These are phyloP conservation scores for Glyptemys insculpta DNA, from an alignment of 2,797 vertebrate species.

Conservation along the genomic window DNA sequence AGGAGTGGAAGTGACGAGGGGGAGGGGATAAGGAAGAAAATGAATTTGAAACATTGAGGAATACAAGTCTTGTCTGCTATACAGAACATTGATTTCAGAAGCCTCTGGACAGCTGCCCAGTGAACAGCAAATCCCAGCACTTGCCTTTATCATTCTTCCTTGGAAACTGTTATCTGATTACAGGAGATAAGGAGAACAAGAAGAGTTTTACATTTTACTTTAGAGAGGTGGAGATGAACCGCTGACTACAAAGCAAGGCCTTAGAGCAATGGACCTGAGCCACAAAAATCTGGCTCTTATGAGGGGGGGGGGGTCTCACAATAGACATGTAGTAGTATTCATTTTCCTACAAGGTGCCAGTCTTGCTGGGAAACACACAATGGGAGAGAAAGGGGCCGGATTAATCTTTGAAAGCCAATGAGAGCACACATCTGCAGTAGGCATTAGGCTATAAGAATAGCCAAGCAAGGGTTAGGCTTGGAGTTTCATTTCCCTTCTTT, in stretches of 20 bases:
- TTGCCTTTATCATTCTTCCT: rapidly evolving
- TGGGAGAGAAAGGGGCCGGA: rapidly evolving
- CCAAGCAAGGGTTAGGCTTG: not conserved
- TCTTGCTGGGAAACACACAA: not conserved
- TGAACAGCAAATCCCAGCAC: not conserved
- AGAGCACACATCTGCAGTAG: not conserved
- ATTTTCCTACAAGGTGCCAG: not conserved
- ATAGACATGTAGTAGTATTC: rapidly evolving
- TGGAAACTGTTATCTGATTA: not conserved
- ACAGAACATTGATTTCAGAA: not conserved
- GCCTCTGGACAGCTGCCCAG: rapidly evolving
- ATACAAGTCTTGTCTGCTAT: rapidly evolving
- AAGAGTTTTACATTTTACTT: not conserved
- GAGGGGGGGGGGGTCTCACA: no score
- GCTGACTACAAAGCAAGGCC: not conserved
- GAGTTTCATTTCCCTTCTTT: not conserved
- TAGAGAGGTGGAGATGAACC: not conserved
- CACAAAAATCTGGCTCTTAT: not conserved
- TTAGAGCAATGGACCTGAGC: no score
- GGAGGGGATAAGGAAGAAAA: rapidly evolving
- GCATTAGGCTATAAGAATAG: not conserved
- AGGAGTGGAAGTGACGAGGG: not conserved
- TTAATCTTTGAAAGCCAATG: not conserved
- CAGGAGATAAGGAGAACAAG: not conserved
- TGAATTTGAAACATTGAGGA: not conserved